Conservation (phyloP, 2,113 vertebrate species). For the Pteruthius melanotis region DNA sequence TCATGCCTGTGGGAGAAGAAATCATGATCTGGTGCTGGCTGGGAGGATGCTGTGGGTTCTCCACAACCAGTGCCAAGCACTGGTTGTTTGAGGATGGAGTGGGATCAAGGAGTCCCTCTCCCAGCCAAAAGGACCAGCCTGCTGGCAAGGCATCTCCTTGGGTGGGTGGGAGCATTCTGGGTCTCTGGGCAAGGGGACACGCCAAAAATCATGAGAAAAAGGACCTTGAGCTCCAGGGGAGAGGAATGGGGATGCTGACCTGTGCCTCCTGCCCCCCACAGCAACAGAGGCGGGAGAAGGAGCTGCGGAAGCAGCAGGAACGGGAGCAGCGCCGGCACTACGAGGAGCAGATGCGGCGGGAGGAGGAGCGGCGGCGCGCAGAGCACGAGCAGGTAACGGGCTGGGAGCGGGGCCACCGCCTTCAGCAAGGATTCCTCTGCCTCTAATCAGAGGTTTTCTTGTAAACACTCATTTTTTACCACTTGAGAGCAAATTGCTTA, state of each 20-base stretch:
- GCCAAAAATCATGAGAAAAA: neutral
- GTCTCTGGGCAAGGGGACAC: neutral
- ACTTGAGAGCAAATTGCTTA: slow-evolving; percentile 31
- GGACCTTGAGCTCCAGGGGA: rapidly evolving
- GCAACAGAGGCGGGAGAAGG: slow-evolving; percentile 95
- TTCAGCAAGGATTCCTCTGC: neutral
- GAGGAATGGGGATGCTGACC: neutral
- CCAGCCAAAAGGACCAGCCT: neutral
- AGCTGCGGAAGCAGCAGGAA: slow-evolving; percentile 96
- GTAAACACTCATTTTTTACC: neutral
- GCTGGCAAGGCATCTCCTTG: neutral
- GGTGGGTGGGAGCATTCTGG: rapidly evolving
- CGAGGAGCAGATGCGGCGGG: slow-evolving; percentile 91
- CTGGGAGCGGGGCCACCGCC: rapidly evolving
- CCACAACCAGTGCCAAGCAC: neutral
- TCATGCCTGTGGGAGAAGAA: neutral
- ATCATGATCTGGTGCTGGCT: rapidly evolving
- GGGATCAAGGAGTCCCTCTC: neutral
- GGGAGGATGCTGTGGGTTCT: neutral
- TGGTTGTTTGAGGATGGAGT: neutral
- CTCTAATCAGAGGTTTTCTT: neutral
- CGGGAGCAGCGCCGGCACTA: slow-evolving; percentile 93
- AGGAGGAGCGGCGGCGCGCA: slow-evolving; percentile 92
- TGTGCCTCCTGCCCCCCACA: slow-evolving; percentile 46
- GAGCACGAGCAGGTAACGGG: slow-evolving; percentile 90